A percentile compares a stretch with the other conserved stretches of the same genome.
Conservation (phyloP, 2,113 vertebrate species). For the Conger conger region DNA sequence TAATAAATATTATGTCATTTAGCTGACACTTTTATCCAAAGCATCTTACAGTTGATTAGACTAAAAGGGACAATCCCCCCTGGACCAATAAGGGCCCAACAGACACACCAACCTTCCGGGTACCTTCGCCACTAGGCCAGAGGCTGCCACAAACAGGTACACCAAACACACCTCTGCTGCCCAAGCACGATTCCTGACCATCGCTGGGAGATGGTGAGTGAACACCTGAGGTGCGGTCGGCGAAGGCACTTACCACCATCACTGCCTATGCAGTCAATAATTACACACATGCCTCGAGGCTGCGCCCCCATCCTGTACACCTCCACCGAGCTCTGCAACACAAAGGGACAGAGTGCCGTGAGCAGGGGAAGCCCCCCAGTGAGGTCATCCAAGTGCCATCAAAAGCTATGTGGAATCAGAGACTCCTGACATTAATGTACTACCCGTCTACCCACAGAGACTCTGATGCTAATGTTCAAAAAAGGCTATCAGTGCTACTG, state of each 20-base stretch:
- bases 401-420: not conserved
- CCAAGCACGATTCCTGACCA: not conserved
- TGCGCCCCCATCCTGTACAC: constrained; percentile 74
- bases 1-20: too few relatives aligned
- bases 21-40: too few relatives aligned
- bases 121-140: too few relatives aligned
- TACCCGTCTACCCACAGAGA: too few relatives aligned
- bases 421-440: too few relatives aligned
- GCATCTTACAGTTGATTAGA: too few relatives aligned
- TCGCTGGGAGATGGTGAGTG: not conserved
- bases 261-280: constrained; percentile 88
- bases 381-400: not conserved
- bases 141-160: too few relatives aligned
- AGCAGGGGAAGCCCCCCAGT: not conserved
- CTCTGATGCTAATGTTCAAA: not conserved
- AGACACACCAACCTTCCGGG: too few relatives aligned
- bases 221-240: not conserved
- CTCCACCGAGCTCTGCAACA: constrained; percentile 57
- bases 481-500: too few relatives aligned
- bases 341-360: constrained; percentile 18
- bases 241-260: constrained; percentile 74
- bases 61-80: too few relatives aligned
- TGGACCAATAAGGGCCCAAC: too few relatives aligned
- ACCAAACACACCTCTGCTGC: too few relatives aligned
- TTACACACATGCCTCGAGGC: constrained; percentile 82